Evolutionary conservation across 92 coral and sea anemone genomes (phyloP).

Genomic region (Porites lobata): DNA sequence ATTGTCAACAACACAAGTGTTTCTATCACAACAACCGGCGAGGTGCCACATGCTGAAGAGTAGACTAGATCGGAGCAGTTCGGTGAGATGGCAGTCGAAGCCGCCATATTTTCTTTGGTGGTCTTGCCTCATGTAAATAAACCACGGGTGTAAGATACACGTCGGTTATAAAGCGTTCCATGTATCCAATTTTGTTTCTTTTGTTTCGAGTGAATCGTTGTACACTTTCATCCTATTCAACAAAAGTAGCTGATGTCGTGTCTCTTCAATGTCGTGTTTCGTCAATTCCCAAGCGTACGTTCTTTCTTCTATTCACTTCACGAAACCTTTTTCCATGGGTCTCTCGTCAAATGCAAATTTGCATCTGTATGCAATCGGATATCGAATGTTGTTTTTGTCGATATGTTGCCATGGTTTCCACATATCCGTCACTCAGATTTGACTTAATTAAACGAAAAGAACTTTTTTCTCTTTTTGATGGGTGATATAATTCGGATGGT

Average conservation of each 20-base stretch:
- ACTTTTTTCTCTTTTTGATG: neutral
- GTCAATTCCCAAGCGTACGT: slow-evolving; percentile 1
- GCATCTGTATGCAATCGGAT: slow-evolving; percentile 34
- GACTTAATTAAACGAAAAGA: neutral
- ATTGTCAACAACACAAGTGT: slow-evolving; percentile 68
- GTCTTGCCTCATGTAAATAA: slow-evolving; percentile 37
- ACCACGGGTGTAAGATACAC: neutral
- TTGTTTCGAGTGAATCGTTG: slow-evolving; percentile 6
- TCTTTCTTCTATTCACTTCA: neutral
- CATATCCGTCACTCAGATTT: slow-evolving; percentile 16
- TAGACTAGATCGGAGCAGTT: slow-evolving; percentile 53
- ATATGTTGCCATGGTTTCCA: slow-evolving; percentile 25
- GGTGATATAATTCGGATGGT: slow-evolving; percentile 6
- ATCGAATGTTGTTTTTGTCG: slow-evolving; percentile 56
- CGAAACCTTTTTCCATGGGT: slow-evolving; percentile 11
- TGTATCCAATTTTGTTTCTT: neutral
- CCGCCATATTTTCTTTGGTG: slow-evolving; percentile 46
- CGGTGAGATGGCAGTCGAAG: neutral
- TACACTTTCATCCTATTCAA: neutral
- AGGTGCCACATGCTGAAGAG: slow-evolving; percentile 62
- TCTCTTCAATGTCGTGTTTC: neutral
- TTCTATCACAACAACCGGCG: slow-evolving; percentile 55
- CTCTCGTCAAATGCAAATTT: slow-evolving; percentile 37
- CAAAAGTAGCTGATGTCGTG: neutral
- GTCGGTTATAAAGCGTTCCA: slow-evolving; percentile 13